These are phyloP conservation scores for Andrena chrysosceles DNA, from an alignment of 2,888 invertebrate species.

Conservation along the genomic window DNA sequence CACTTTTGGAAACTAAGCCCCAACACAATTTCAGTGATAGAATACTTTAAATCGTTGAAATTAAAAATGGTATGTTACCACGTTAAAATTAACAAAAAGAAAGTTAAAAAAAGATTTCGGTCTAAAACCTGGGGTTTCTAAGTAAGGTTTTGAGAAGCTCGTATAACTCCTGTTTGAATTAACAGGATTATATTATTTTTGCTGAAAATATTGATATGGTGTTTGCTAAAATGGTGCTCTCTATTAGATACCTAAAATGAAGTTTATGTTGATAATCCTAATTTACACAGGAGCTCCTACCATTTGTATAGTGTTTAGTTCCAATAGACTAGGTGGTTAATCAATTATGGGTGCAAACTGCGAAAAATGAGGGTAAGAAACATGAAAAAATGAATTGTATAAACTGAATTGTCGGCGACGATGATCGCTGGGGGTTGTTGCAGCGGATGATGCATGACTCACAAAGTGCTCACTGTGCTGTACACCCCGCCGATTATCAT, in stretches of 20 bases:
- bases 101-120: too few relatives aligned
- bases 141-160: too few relatives aligned
- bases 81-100: too few relatives aligned
- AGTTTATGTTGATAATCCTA: not conserved
- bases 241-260: too few relatives aligned
- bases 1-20: not conserved
- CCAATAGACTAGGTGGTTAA: slow-evolving; percentile 9
- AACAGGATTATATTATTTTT: too few relatives aligned
- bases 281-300: not conserved
- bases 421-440: slow-evolving; percentile 61
- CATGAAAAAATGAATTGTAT: slow-evolving; percentile 32
- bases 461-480: slow-evolving; percentile 71
- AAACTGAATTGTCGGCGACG: slow-evolving; percentile 48
- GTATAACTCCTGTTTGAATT: too few relatives aligned
- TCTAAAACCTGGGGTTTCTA: too few relatives aligned
- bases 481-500: slow-evolving; percentile 71
- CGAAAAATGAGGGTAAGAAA: slow-evolving; percentile 11
- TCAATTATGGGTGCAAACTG: slow-evolving; percentile 18
- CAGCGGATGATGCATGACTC: slow-evolving; percentile 68
- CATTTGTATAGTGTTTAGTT: not conserved
- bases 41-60: not conserved
- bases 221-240: too few relatives aligned
- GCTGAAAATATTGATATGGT: too few relatives aligned
- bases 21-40: not conserved
- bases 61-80: not conserved